A percentile compares a stretch with the other conserved stretches of the same genome.
These are phyloP conservation scores for Rhinichthys klamathensis DNA, from an alignment of 2,113 vertebrate genomes.

Conservation along the genomic window DNA sequence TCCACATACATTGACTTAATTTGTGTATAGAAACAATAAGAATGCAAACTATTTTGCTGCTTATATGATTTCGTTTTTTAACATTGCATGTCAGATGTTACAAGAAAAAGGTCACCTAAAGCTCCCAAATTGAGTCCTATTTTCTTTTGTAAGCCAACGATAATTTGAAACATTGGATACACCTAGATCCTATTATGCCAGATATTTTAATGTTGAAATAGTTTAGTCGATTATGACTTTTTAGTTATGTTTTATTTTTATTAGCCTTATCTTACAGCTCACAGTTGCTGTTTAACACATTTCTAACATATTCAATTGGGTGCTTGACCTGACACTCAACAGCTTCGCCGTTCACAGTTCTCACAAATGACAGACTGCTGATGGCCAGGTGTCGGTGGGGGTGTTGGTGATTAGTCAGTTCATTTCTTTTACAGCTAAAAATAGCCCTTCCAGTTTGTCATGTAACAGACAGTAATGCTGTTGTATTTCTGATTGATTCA, in stretches of 20 bases:
- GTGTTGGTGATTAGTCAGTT: constrained; percentile 53
- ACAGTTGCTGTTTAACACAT: constrained; percentile 44
- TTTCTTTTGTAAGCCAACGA: neutral
- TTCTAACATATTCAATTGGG: constrained; percentile 42
- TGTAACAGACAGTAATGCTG: neutral
- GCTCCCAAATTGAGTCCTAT: neutral
- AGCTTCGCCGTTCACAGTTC: constrained; percentile 36
- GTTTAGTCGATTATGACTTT: neutral
- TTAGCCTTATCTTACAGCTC: constrained; percentile 37
- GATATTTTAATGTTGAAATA: neutral
- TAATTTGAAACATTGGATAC: neutral
- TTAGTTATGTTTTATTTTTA: neutral
- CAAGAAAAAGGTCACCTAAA: neutral
- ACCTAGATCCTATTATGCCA: neutral
- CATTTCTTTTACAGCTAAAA: constrained; percentile 30
- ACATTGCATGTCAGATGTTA: neutral
- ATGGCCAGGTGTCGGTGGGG: constrained; percentile 51
- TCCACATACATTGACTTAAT: neutral
- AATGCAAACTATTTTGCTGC: neutral
- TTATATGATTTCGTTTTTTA: neutral
- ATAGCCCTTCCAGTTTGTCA: constrained; percentile 12
- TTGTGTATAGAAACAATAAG: neutral
- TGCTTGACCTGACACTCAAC: constrained; percentile 49
- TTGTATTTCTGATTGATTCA: neutral
- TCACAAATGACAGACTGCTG: constrained; percentile 44